Conservation (phyloP, 2,113 vertebrate species). For the Crypturellus undulatus region DNA sequence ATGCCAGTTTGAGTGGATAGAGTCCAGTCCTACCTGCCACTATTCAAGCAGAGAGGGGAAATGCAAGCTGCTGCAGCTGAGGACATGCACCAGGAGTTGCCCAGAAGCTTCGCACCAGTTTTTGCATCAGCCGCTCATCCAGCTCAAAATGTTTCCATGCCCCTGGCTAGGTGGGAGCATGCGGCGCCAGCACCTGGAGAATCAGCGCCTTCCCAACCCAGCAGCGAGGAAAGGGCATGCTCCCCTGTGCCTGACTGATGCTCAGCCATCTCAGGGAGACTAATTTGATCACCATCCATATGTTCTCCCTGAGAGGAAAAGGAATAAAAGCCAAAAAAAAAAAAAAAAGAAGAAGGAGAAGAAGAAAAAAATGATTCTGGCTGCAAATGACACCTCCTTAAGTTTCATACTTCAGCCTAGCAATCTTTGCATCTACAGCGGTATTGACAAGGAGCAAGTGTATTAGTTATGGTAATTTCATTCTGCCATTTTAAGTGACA, state of each 20-base stretch:
- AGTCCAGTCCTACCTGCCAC: background rate
- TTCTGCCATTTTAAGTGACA: constrained; percentile 21
- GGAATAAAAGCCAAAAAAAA: background rate
- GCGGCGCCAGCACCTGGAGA: background rate
- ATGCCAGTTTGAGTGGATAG: background rate
- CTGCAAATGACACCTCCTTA: background rate
- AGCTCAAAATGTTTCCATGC: background rate
- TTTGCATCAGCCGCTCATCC: background rate
- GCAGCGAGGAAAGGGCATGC: background rate
- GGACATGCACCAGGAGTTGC: background rate
- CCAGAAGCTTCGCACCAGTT: background rate
- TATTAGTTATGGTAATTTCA: constrained; percentile 8
- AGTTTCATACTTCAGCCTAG: background rate
- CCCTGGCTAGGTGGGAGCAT: background rate
- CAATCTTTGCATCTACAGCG: background rate
- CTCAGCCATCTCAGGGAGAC: background rate
- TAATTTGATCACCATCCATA: background rate
- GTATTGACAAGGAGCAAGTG: background rate
- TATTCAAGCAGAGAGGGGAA: fast-evolving
- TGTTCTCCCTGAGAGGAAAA: background rate
- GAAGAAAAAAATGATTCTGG: background rate
- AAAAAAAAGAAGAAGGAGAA: too few species aligned
- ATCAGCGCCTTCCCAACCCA: background rate
- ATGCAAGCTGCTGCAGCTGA: background rate
- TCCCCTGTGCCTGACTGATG: background rate